Base-by-base conservation (phyloP, 1,140 invertebrate species). In the Teleopsis dalmanni region DNA sequence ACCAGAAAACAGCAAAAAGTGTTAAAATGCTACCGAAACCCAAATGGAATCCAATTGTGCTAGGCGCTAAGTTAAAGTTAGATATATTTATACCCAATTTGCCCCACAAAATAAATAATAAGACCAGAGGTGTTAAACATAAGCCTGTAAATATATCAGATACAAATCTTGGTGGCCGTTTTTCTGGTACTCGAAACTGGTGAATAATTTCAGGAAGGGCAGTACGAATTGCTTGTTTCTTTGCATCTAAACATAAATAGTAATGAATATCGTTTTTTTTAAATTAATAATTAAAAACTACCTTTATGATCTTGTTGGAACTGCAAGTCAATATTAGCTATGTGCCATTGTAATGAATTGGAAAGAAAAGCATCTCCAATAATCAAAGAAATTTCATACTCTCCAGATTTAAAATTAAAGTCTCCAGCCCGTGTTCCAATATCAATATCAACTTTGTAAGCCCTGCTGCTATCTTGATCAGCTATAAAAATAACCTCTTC, bases 401-500 rank as follows among this genome's bases (percentile, higher is more conserved):
- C 69, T 35, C 91, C 94, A 48, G 85, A 89, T 16, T 80, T 68
- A 52, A 81, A 75, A 29, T 77, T 78, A 61, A 98, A 88, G 58
- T 92, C 89, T 58, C 85, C 83, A n/a, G 81, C 83, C 58, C 85
- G 82, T 31, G 77, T 74, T 37, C 82, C 84, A 27, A 95, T 77
- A 71, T 94, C 89, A 89, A 70, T 64, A 35, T 96, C 91, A 56
- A 97, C 87, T 73, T 89, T 92, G 62, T 97, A 95, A n/a, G 82
- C 75, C 56, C 85, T 81, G 52, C 76, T 74, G 38, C 78, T 75
- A 64, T 95, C 93, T n/a, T 84, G 80, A 68, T 97, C 93, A 13
- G 92, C 89, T 22, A 97, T 85, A 68, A 94, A 97, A 57, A 95
- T 84, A 25, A 95, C 87, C 75, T 98, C 94, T 53, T 84, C 80